These are phyloP conservation scores for Eulemur rubriventer DNA, from an alignment of 2,797 vertebrate genomes.

Conservation along the genomic window DNA sequence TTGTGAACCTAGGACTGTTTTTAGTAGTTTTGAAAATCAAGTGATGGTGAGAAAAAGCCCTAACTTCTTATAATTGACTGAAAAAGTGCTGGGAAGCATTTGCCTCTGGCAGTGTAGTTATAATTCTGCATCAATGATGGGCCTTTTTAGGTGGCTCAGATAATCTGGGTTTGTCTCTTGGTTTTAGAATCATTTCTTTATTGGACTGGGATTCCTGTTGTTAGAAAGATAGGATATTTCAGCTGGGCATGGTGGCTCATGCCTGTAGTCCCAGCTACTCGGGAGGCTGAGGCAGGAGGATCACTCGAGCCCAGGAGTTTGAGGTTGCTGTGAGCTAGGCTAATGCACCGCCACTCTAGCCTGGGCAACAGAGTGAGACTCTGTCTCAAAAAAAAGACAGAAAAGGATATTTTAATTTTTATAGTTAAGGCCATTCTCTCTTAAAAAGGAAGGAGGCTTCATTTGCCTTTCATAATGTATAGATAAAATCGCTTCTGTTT, in stretches of 20 bases:
- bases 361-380: no score
- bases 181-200: constrained; percentile 1
- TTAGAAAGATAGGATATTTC: not conserved
- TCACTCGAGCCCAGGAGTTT: no score
- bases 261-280: no score
- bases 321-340: no score
- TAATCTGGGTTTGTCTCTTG: not conserved
- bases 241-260: no score
- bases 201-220: not conserved
- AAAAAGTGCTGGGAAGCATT: not conserved
- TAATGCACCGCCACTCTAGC: no score
- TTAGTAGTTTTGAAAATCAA: not conserved
- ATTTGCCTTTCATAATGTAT: not conserved
- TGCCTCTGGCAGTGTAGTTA: no score
- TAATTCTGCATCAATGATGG: not conserved
- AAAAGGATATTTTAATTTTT: not conserved
- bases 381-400: no score
- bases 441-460: not conserved
- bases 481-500: not conserved
- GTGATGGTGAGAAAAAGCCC: not conserved
- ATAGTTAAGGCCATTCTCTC: not conserved
- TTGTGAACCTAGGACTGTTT: not conserved
- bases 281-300: no score
- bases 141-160: not conserved
- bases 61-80: not conserved